A percentile compares a stretch with the other conserved stretches of the same genome.
These are phyloP conservation scores for Icerya purchasi DNA, from an alignment of 2,888 invertebrate genomes.

Conservation along the genomic window DNA sequence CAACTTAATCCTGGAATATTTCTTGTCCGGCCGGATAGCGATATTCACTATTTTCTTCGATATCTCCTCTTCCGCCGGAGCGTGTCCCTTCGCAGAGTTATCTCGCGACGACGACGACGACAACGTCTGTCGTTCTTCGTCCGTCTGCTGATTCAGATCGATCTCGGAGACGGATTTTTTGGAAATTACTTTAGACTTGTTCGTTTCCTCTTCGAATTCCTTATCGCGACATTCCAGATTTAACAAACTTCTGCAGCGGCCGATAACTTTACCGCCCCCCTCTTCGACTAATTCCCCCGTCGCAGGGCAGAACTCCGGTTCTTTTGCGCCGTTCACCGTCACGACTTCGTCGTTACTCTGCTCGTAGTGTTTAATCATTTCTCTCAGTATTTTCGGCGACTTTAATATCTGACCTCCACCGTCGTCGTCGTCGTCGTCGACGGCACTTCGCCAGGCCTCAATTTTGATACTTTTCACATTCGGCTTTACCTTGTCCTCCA, in stretches of 20 bases:
- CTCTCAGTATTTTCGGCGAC: slow-evolving; percentile 1
- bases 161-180: neutral
- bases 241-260: slow-evolving; percentile 19
- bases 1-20: neutral
- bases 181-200: slow-evolving; percentile 11
- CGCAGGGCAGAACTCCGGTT: slow-evolving; percentile 18
- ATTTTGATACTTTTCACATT: slow-evolving; percentile 1
- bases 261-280: no score
- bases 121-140: neutral
- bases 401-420: slow-evolving; percentile 6
- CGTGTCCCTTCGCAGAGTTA: no score
- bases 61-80: no score
- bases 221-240: slow-evolving; percentile 17
- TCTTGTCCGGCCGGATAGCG: neutral
- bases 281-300: no score
- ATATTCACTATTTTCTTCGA: neutral
- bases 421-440: slow-evolving; percentile 7
- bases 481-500: neutral
- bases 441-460: slow-evolving; percentile 4
- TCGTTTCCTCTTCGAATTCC: slow-evolving; percentile 17
- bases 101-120: no score
- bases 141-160: neutral
- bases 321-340: slow-evolving; percentile 19
- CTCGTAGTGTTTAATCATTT: slow-evolving; percentile 8
- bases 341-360: slow-evolving; percentile 1